Evolutionary conservation across 2,797 vertebrate genomes (phyloP).

Genomic region (Schizothorax lantsangensis): DNA sequence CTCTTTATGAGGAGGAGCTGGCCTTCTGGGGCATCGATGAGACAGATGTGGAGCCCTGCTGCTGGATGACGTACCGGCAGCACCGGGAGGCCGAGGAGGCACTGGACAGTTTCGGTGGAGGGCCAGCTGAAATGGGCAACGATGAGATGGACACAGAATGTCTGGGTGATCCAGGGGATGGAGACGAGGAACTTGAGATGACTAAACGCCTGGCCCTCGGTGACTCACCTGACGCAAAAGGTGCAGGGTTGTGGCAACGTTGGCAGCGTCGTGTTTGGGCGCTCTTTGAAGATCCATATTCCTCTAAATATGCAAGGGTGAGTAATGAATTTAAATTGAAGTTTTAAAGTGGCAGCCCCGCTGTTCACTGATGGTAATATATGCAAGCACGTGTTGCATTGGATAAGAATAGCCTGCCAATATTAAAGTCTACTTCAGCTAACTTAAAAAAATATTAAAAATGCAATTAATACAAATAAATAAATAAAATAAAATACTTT

Average conservation of each 20-base stretch:
- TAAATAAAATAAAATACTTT: not conserved
- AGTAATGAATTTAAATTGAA: constrained; percentile 62
- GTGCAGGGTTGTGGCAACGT: constrained; percentile 83
- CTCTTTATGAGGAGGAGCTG: constrained; percentile 89
- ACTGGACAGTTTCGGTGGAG: constrained; percentile 87
- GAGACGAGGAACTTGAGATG: constrained; percentile 88
- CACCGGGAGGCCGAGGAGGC: constrained; percentile 91
- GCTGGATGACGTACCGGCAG: constrained; percentile 92
- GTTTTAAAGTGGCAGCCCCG: not conserved
- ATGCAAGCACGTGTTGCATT: constrained; percentile 11
- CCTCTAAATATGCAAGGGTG: constrained; percentile 91
- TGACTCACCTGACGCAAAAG: constrained; percentile 83
- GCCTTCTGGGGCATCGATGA: constrained; percentile 92
- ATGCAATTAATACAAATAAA: not conserved
- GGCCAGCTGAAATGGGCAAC: constrained; percentile 78
- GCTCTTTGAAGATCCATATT: constrained; percentile 90
- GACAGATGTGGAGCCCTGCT: constrained; percentile 91
- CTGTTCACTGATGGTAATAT: not conserved
- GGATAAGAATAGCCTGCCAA: not conserved
- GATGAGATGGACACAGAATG: constrained; percentile 84
- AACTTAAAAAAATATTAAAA: too few species aligned
- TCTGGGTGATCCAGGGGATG: constrained; percentile 84
- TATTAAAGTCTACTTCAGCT: not conserved
- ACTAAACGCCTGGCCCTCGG: constrained; percentile 87
- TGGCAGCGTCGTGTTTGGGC: constrained; percentile 91